Base-by-base conservation (phyloP, 1,140 invertebrate species). In the Drosophila rufa region DNA sequence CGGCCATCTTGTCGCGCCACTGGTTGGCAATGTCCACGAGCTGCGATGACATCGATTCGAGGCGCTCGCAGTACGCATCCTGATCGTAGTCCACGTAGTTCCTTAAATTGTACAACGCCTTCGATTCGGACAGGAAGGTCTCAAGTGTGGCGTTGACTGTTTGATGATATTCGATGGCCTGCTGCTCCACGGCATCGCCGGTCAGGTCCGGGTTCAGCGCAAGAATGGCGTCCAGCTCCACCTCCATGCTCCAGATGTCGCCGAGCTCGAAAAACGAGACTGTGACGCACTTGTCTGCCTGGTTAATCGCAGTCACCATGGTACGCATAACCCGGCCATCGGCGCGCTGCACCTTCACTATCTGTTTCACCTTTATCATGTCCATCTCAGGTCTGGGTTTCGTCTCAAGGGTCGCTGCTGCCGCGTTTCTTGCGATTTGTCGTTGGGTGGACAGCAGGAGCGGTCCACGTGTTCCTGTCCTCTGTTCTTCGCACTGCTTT, bases 191-290 rank as follows among this genome's bases (percentile, higher is more conserved):
- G 5, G 71, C 48, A 27, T 75, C 66, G 36, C 74, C 77, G 30
- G 69, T 50, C 17, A 93, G 93, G 79, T 98, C 96, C 27, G 97
- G 97, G 95, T 99, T 99, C 55, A 99, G 94, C 27, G 95, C 94
- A 79, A 98, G 95, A 86, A 99, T 97, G 45, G 96, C 95, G 87
- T 98, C 97, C 91, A 99, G 95, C 92, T 99, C 98, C 77, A 99
- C 97, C 95, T 99, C 99, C 95, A 99, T 99, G 91, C 99, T 99
- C 94, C 99, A 99, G 33, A 99, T 99, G 94, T 99, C 99, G 77
- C 98, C 98, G 79, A 96, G 96, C 94, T 99, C 99, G 94, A 98
- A 98, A 99, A 99, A 99, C 95, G 99, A 98, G 65, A 99, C 99
- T 43, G 98, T 99, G 47, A 99, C 97, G 91, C 96, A 98, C 56